phyloP scores from a whole-genome alignment of 2,797 vertebrate species.

The Neopelma chrysocephalum region DNA sequence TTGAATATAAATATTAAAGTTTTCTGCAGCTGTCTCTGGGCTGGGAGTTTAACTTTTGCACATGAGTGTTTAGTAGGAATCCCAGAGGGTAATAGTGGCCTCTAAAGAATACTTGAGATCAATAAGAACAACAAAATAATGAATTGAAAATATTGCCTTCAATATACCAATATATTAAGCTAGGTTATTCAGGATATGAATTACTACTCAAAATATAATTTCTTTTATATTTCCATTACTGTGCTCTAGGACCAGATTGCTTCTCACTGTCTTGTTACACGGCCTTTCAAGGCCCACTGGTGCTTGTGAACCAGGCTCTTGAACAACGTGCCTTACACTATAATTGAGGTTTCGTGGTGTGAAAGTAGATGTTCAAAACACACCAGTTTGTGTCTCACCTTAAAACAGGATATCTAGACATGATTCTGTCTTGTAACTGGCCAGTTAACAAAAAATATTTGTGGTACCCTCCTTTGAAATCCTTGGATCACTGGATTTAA shows the following conservation, averaged over 20 bases:
- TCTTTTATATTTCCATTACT: neutral
- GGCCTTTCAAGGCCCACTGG: neutral
- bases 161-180: neutral
- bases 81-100: neutral
- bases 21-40: neutral
- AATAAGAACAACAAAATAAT: neutral
- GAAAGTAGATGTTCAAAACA: neutral
- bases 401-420: neutral
- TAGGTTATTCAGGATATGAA: neutral
- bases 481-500: neutral
- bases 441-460: neutral
- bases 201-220: neutral
- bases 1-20: neutral
- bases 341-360: neutral
- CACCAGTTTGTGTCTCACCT: neutral
- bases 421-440: neutral
- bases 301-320: neutral
- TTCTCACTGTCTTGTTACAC: accelerated
- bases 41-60: neutral
- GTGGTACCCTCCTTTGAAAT: neutral
- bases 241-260: neutral
- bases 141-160: neutral
- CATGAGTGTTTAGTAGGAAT: neutral
- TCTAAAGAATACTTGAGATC: neutral
- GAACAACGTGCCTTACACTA: neutral